Conservation (phyloP, 2,797 vertebrate species). For the Rhabdophis nuchalis region DNA sequence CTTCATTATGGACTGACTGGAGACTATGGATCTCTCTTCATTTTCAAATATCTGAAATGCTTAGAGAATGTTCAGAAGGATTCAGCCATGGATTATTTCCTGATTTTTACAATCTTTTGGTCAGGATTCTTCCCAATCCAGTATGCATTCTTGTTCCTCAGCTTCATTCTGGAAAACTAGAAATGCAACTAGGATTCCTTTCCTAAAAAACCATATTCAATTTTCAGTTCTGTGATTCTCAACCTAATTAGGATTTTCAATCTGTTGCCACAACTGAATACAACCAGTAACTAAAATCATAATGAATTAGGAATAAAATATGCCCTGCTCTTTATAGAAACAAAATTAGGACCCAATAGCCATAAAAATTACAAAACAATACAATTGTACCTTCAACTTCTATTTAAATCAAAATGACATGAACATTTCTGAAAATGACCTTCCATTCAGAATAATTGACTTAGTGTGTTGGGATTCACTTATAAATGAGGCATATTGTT, state of each 20-base stretch:
- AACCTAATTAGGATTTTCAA: background rate
- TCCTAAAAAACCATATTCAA: background rate
- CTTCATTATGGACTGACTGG: background rate
- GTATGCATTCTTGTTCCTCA: background rate
- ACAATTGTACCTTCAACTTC: background rate
- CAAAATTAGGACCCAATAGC: background rate
- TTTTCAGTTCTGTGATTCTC: background rate
- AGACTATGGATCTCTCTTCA: background rate
- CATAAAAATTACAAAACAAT: constrained; percentile 11
- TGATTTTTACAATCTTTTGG: background rate
- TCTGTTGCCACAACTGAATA: background rate
- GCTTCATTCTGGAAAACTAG: background rate
- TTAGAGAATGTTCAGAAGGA: background rate
- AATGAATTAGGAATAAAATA: background rate
- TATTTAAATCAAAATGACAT: constrained; percentile 37
- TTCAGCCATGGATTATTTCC: background rate
- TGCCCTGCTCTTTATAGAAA: background rate
- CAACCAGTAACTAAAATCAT: background rate
- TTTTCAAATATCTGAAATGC: background rate
- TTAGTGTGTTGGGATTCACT: constrained; percentile 18
- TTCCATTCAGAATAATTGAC: constrained; percentile 17
- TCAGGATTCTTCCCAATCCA: background rate
- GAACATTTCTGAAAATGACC: constrained; percentile 32
- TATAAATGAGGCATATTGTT: constrained; percentile 35
- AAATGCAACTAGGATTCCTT: background rate